Percentiles rank a stretch among this genome's conserved stretches.
Conservation (phyloP, 2,113 vertebrate genomes). For the Hippolais icterina region DNA sequence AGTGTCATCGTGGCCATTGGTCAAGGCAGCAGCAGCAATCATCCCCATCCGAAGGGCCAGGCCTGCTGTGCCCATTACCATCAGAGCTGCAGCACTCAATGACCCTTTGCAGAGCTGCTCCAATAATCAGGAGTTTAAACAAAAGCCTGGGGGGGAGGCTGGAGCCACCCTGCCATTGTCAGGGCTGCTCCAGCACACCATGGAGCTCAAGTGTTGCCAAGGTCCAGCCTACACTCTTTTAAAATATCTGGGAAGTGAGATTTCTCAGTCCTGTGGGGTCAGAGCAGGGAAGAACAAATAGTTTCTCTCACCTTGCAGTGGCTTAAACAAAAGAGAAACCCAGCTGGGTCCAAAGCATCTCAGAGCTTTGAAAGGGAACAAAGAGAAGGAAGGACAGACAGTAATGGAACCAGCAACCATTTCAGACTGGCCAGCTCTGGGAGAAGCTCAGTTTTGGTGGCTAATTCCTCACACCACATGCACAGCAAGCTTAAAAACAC, state of each 20-base stretch:
- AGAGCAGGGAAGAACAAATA: neutral
- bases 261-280: neutral
- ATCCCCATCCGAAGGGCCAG: neutral
- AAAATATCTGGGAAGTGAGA: neutral
- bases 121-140: neutral
- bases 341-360: neutral
- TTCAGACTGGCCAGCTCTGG: neutral
- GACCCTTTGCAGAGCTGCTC: constrained; percentile 30
- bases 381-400: neutral
- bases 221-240: neutral
- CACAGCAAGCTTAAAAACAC: neutral
- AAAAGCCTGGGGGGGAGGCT: neutral
- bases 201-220: neutral
- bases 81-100: neutral
- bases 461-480: neutral
- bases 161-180: neutral
- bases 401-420: neutral
- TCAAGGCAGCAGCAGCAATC: constrained; percentile 27
- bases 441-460: neutral
- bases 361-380: neutral
- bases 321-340: neutral
- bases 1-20: neutral
- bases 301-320: neutral
- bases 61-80: constrained; percentile 21
- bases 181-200: neutral